Conservation (phyloP, 1,140 invertebrate genomes). For the Procambarus clarkii region DNA sequence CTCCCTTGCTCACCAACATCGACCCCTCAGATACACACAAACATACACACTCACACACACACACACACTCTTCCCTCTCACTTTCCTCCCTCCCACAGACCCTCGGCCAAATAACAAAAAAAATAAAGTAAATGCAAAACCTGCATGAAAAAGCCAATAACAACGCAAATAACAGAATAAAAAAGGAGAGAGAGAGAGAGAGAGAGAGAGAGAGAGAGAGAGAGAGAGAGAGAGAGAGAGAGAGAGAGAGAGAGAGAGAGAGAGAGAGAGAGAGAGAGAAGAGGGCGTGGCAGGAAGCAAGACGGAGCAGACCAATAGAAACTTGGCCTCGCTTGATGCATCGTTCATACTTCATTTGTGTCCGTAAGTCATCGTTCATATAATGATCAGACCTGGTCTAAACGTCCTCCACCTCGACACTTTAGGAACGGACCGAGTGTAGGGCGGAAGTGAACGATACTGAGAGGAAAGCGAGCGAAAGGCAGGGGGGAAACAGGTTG, state of each 20-base stretch:
- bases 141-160: background rate
- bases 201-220: background rate
- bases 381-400: too few relatives aligned
- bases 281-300: background rate
- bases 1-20: background rate
- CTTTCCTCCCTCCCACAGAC: background rate
- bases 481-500: background rate
- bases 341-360: too few relatives aligned
- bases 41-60: too few relatives aligned
- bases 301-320: background rate
- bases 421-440: too few relatives aligned
- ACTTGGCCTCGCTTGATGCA: too few relatives aligned
- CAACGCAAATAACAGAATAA: background rate
- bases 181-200: slow-evolving; percentile 1
- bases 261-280: background rate
- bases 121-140: background rate
- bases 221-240: background rate
- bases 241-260: background rate
- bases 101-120: background rate
- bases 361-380: too few relatives aligned
- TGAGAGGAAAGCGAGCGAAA: background rate
- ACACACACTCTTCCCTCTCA: too few relatives aligned
- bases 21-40: too few relatives aligned
- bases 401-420: too few relatives aligned
- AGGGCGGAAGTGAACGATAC: background rate